A percentile compares a stretch with the other conserved stretches of the same genome.
Evolutionary conservation across 2,113 vertebrate species (phyloP).

Genomic region (Dendropsophus ebraccatus): DNA sequence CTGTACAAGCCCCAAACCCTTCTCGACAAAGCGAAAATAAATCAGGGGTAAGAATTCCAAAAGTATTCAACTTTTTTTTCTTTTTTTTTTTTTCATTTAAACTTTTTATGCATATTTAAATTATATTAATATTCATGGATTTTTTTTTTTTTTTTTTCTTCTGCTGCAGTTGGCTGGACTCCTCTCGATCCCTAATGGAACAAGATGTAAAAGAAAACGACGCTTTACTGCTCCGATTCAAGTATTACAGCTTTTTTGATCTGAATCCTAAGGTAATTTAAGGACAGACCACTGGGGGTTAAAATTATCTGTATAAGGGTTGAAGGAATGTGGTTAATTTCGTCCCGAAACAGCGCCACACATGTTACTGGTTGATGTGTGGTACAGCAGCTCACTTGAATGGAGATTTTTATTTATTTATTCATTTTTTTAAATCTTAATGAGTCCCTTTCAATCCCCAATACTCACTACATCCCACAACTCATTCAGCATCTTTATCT

Average conservation of each 20-base stretch:
- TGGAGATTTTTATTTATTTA: no score
- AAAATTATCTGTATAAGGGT: neutral
- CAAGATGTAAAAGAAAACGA: conserved; percentile 98
- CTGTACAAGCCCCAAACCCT: conserved; percentile 97
- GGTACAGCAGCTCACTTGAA: neutral
- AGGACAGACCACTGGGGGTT: neutral
- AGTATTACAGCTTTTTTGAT: conserved; percentile 99
- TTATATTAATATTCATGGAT: no score
- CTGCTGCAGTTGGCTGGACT: conserved; percentile 91
- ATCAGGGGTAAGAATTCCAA: conserved; percentile 88
- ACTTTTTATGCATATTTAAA: neutral
- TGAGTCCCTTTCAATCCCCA: no score
- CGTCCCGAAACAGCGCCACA: neutral
- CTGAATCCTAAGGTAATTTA: conserved; percentile 94
- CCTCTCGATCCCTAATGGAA: conserved; percentile 97
- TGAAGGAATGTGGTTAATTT: neutral
- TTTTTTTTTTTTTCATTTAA: accelerated
- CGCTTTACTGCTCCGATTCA: conserved; percentile 94
- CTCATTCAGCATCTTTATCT: no score
- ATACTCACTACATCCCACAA: no score
- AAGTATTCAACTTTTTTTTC: neutral
- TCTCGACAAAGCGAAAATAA: conserved; percentile 98
- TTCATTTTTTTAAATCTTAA: neutral
- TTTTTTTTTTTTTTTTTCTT: neutral
- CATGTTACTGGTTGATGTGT: neutral